Percentiles rank a stretch among this genome's conserved stretches.
Conservation (phyloP, 2,113 vertebrate genomes). For the Cochlearius cochlearius region DNA sequence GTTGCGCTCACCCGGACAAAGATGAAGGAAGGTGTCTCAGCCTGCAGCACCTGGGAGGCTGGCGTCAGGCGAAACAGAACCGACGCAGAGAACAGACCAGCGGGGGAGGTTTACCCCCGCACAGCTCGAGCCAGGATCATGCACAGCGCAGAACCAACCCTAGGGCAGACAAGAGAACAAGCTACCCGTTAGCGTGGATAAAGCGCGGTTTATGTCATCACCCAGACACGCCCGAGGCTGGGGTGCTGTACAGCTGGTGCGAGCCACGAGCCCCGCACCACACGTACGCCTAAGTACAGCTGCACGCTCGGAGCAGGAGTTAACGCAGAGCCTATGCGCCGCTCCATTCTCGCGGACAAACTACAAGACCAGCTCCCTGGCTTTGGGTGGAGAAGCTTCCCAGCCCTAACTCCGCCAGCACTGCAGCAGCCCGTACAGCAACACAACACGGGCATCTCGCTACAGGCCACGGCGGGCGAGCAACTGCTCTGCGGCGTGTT, state of each 20-base stretch:
- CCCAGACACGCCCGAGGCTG: background rate
- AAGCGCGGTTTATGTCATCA: background rate
- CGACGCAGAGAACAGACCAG: background rate
- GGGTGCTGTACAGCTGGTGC: rapidly evolving
- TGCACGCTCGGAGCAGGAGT: background rate
- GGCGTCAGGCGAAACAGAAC: background rate
- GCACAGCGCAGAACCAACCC: background rate
- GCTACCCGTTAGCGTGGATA: rapidly evolving
- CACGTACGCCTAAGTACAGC: background rate
- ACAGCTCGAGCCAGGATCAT: background rate
- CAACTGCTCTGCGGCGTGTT: background rate
- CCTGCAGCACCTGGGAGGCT: rapidly evolving
- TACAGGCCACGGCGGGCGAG: background rate
- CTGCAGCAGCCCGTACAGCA: background rate
- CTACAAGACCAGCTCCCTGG: background rate
- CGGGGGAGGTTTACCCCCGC: background rate
- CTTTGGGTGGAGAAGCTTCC: background rate
- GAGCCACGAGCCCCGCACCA: background rate
- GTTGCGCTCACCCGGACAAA: background rate
- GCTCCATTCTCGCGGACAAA: rapidly evolving
- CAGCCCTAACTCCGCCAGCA: background rate
- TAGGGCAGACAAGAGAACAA: background rate
- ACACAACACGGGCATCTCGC: background rate
- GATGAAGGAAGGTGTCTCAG: rapidly evolving
- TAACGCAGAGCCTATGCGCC: background rate